Base-by-base conservation (phyloP, 2,113 vertebrate genomes). In the Scopus umbretta region DNA sequence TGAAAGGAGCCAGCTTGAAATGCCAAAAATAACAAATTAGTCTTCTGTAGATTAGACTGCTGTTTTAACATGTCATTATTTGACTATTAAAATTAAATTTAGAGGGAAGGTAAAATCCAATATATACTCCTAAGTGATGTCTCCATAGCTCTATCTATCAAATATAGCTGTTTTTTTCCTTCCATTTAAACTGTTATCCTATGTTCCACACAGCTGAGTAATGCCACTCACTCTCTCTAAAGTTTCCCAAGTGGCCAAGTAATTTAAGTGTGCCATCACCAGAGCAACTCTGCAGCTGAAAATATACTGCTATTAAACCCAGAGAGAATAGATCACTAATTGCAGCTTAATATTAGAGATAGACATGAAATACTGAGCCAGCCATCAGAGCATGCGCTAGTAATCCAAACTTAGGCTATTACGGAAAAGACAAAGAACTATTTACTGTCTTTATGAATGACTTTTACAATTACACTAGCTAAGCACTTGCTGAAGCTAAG, bases 261-360 rank as follows among this genome's bases (percentile, higher is more conserved):
- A 96, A 96, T 96, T 97, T 97, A 96, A 96, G 96, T 96, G 63
- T 97, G 94, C 90, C 96, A 96, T 97, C 95, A 94, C 81, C 92
- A 96, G 86, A 97, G 91, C 91, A 96, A 94, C 91, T 96, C 86
- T 59, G 79, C 68, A 86, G 94, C 96, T 97, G 95, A 94, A 97
- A 97, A 97, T 96, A 94, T 94, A 94, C 88, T 96, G 94, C 94
- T 89, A 91, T 97, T 97, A 95, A 94, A 80, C 61, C 94, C 91
- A 88, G 88, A 85, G 96, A 96, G 95, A 94, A 95, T 95, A 97
- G 91, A 95, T 90, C 84, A 81, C 94, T 96, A 97, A 97, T 97
- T 97, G 96, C 88, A 80, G 73, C 85, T 97, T 96, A 94, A 93
- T 96, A 97, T 92, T 90, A 90, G 84, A 92, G 81, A 92, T 50